Percentiles rank a stretch among this genome's conserved stretches.
These are phyloP conservation scores for Ectemnius cavifrons DNA, from an alignment of 2,888 invertebrate species.

Conservation along the genomic window DNA sequence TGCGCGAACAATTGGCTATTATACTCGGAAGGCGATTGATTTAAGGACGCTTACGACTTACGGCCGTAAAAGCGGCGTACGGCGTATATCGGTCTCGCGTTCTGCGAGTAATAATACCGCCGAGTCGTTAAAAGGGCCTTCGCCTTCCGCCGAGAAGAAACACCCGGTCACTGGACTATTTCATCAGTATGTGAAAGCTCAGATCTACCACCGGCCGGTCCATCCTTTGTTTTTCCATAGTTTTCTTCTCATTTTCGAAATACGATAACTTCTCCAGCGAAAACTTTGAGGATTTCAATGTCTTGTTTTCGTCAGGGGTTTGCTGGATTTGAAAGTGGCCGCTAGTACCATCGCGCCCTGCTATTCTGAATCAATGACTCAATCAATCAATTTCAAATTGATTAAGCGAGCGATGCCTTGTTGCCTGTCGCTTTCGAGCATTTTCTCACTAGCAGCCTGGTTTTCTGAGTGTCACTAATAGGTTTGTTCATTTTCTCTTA, in stretches of 20 bases:
- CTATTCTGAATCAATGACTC: neutral
- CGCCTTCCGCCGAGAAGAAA: conserved; percentile 29
- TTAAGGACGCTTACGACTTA: conserved; percentile 50
- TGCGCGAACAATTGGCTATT: conserved; percentile 47
- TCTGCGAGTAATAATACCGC: conserved; percentile 36
- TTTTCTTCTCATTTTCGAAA: too few species aligned
- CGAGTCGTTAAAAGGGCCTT: conserved; percentile 48
- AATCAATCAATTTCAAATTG: conserved; percentile 31
- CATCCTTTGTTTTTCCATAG: too few species aligned
- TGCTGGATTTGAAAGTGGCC: too few species aligned
- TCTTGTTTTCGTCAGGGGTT: too few species aligned
- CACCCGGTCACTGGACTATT: conserved; percentile 15
- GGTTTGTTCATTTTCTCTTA: conserved; percentile 49
- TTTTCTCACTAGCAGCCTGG: too few species aligned
- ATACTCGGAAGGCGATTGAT: conserved; percentile 33
- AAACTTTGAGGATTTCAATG: too few species aligned
- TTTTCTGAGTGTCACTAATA: neutral
- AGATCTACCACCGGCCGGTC: too few species aligned
- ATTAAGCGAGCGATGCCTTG: conserved; percentile 29
- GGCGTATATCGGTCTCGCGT: conserved; percentile 48
- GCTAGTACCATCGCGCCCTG: too few species aligned
- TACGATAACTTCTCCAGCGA: too few species aligned
- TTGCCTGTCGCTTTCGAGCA: too few species aligned
- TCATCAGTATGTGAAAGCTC: neutral
- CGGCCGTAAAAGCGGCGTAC: conserved; percentile 44